These are phyloP conservation scores for Lycorma delicatula DNA, from an alignment of 1,140 invertebrate species.

Conservation along the genomic window DNA sequence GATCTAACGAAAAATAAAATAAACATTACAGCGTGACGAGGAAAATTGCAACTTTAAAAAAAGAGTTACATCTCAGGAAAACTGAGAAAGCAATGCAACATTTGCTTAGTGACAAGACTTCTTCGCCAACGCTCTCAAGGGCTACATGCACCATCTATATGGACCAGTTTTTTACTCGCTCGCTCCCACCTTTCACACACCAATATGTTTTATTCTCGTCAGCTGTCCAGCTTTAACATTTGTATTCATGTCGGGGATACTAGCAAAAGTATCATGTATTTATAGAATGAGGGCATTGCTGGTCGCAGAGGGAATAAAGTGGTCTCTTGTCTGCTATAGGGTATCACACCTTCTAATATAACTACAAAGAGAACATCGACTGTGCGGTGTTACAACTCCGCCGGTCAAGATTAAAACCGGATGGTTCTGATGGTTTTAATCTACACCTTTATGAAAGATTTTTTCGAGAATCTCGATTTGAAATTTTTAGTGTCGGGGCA, in stretches of 20 bases:
- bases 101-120: no score
- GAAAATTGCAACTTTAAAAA: not conserved
- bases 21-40: not conserved
- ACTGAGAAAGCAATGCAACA: not conserved
- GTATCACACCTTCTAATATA: not conserved
- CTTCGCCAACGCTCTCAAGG: not conserved
- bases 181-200: conserved; percentile 2
- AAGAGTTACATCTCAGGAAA: not conserved
- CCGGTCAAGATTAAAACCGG: conserved; percentile 4
- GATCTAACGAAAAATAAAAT: not conserved
- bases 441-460: not conserved
- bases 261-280: conserved; percentile 13
- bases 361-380: not conserved
- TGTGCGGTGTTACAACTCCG: conserved; percentile 7
- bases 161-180: conserved; percentile 2
- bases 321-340: conserved; percentile 18
- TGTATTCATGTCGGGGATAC: conserved; percentile 21
- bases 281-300: conserved; percentile 18
- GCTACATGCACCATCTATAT: not conserved
- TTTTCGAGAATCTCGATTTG: not conserved
- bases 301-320: conserved; percentile 22
- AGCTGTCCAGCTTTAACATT: conserved; percentile 19
- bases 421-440: conserved; percentile 14
- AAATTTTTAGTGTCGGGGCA: conserved; percentile 16
- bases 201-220: conserved; percentile 11